phyloP scores from a whole-genome alignment of 2,888 invertebrate genomes.

The Andrena hattorfiana region DNA sequence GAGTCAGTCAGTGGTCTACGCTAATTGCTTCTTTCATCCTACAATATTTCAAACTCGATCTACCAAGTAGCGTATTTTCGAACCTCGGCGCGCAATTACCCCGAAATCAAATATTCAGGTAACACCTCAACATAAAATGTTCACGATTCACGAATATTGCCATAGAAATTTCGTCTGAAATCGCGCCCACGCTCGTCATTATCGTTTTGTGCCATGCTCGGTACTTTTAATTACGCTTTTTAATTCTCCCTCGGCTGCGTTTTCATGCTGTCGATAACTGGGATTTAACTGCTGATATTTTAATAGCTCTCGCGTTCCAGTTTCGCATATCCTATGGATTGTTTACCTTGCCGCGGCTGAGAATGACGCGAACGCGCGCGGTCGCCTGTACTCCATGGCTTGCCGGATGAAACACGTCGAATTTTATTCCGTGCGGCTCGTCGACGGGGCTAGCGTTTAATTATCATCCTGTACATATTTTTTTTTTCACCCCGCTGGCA shows the following conservation, averaged over 20 bases:
- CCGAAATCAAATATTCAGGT: background rate
- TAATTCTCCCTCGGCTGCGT: constrained; percentile 13
- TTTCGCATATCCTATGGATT: constrained; percentile 30
- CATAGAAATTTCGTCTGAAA: constrained; percentile 11
- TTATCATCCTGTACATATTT: constrained; percentile 2
- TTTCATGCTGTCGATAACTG: constrained; percentile 11
- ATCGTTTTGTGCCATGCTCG: background rate
- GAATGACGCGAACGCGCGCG: background rate
- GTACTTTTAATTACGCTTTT: constrained; percentile 20
- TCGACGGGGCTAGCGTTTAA: background rate
- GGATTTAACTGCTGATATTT: constrained; percentile 41
- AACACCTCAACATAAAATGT: background rate
- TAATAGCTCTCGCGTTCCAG: constrained; percentile 21
- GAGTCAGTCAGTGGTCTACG: background rate
- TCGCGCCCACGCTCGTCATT: background rate
- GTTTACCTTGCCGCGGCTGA: constrained; percentile 7
- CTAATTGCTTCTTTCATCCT: background rate
- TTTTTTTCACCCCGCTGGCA: background rate
- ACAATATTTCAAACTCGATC: background rate
- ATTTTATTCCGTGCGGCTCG: constrained; percentile 14
- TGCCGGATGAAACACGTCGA: background rate
- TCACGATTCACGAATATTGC: background rate
- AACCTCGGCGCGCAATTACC: background rate
- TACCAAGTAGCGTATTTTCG: background rate
- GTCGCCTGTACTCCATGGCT: background rate